Evolutionary conservation across 2,888 invertebrate species (phyloP), one percentile per base, ranked within the genome.

Genomic region (Drosophila falleni): DNA sequence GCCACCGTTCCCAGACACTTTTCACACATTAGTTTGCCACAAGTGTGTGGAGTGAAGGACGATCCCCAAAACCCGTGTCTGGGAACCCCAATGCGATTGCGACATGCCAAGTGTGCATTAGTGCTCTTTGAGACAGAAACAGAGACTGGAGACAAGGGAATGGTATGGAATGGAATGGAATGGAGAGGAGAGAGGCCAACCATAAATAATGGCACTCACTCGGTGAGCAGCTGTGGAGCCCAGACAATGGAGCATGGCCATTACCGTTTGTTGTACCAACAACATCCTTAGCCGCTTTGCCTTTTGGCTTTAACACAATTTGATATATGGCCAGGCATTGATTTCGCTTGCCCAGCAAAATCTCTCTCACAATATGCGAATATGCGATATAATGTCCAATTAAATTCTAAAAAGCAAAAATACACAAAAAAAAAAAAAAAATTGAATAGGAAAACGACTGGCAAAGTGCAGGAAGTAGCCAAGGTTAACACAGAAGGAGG

Each of bases 281-380:
- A 75, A 74, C 71, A 67, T 80, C 68, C 70, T 74, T 71, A 71
- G 63, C 44, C 47, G 72, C 80, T 62, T 66, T 68, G 35, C 31
- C 51, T 70, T 70, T 71, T 69, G 46, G 68, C 62, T 78, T 80
- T 77, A 80, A 59, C 73, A 78, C 87, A 68, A 66, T 86, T 89
- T 86, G 86, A 86, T 86, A 89, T 89, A 86, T 89, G 85, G 85
- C 53, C 47, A 63, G 69, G 88, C 88, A 89, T 86, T 89, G 86
- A 86, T 86, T 89, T 86, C 70, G 87, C 76, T 72, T 59, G 72
- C 56, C 59, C 78, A 78, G 63, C 62, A 72, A 58, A 44, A 13
- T 53, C 69, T 62, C 69, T 62, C 58, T 46, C 16, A 44, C 63
- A 63, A 61, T 66, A 87, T 80, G 77, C 69, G 89, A 86, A 86